Evolutionary conservation across 1,140 invertebrate species (phyloP), one percentile per base, ranked within the genome.

Genomic region (Drosophila dunni): DNA sequence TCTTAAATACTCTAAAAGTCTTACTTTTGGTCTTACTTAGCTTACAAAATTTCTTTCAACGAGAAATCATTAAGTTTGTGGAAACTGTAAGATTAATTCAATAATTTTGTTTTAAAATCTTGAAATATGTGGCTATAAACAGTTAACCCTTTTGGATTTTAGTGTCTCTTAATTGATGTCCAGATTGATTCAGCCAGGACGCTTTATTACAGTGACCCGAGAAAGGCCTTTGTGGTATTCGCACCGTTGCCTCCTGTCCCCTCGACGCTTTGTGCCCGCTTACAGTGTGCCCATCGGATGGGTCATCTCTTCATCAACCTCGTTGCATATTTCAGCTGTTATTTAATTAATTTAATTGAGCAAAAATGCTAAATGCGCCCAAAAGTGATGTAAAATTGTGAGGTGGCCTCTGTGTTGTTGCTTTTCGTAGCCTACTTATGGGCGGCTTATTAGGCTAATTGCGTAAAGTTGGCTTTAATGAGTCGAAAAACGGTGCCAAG

Each of bases 391-490:
- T 71, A 68, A 70, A 79, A 68, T 86, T 73, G 45, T 44, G 70
- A 60, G 46, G 36, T 34, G 65, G 34, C 42, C 20, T 42, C 11
- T 54, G 38, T 24, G 45, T 60, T 29, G 11, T 46, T 44, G 38
- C 42, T 44, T 50, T 54, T 48, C 61, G 74, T 64, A 68, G 69
- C 56, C 69, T 77, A 72, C 73, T 72, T 79, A 68, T 64, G 83
- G 79, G 53, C 65, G 68, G 84, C 84, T 83, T 88, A 88, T 88
- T 88, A 89, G 84, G 79, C 83, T 88, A 88, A 88, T 88, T 88
- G 79, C 83, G 63, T 88, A 85, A 88, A 88, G 84, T 88, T 83
- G 84, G 79, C 84, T 88, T 88, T 88, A 88, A 88, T 88, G 83
- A 88, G 83, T 78, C 84, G 83, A 79, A 83, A 88, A 88, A 81